Evolutionary conservation across 1,140 invertebrate species (phyloP).

Genomic region (Goniozus legneri): DNA sequence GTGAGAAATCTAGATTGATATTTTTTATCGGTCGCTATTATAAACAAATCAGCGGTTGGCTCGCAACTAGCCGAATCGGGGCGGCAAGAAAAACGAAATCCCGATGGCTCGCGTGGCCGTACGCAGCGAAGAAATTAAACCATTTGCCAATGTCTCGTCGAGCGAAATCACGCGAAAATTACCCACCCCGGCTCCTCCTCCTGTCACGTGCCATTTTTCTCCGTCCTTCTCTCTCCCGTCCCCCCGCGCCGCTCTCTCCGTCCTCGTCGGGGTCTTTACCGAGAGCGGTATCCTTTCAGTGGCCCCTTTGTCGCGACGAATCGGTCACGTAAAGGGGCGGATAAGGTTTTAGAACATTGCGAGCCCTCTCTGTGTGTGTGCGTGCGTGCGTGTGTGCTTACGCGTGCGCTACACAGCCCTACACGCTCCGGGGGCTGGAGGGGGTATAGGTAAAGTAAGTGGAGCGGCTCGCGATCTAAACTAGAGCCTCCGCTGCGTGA

Average conservation of each 20-base stretch:
- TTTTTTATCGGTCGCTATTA: no score
- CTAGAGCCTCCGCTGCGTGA: constrained; percentile 44
- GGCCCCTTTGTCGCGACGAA: not conserved
- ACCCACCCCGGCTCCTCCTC: constrained; percentile 16
- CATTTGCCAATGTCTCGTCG: no score
- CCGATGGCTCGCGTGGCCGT: no score
- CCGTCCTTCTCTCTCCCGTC: not conserved
- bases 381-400: constrained; percentile 8
- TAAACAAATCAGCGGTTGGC: no score
- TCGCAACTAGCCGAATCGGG: no score
- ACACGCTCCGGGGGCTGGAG: constrained; percentile 24
- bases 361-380: not conserved
- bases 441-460: constrained; percentile 17
- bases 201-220: constrained; percentile 3
- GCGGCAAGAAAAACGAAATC: no score
- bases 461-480: constrained; percentile 31
- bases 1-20: no score
- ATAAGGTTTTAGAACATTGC: not conserved
- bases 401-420: constrained; percentile 31
- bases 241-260: not conserved
- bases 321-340: not conserved
- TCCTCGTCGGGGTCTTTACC: no score
- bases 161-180: no score
- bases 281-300: constrained; percentile 9
- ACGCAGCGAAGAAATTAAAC: no score